Base-by-base conservation (phyloP, 1,140 invertebrate species). In the Bombus sibiricus region DNA sequence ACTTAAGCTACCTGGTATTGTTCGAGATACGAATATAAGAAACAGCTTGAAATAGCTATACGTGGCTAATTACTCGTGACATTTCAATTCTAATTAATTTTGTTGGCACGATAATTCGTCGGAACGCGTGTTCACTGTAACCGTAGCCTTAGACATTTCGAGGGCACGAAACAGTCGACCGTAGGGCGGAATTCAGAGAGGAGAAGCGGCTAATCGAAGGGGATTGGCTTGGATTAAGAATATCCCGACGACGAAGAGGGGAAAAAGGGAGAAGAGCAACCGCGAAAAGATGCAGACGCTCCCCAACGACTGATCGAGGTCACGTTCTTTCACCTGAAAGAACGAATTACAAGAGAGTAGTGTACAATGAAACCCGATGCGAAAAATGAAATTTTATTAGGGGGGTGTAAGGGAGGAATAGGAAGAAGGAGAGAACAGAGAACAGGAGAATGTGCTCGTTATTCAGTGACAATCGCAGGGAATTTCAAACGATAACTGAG, bases 141-240 rank as follows among this genome's bases (percentile, higher is more conserved):
- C 12, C 12, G 28, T 62, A n/a, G 59, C 59, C 10, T 13, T n/a
- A 13, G 59, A 62, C 12, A n/a, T n/a, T 62, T n/a, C 59, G 3
- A n/a, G 28, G 59, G 5, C 13, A 32, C n/a, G 62, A 64, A n/a
- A n/a, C 12, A n/a, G 62, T 32, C 13, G 62, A 32, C n/a, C 15
- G 2, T 15, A 6, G 4, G 2, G 5, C 1, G n/a, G 15, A 66
- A 32, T 32, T 15, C n/a, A 32, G 32, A 25, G 22, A 69, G 68
- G 22, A 39, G 10, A 69, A 28, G 9, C 75, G 69, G 66, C 88
- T 92, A 92, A 92, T 93, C 87, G 92, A 90, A 92, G 88, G 86
- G 87, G 91, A 93, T 92, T 86, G 89, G 75, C 53, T 82, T 72
- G 89, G 90, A 93, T 93, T 92, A 92, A 92, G 91, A 91, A 92